A percentile compares a stretch with the other conserved stretches of the same genome.
Conservation (phyloP, 2,113 vertebrate species). For the Ardeotis arabs region DNA sequence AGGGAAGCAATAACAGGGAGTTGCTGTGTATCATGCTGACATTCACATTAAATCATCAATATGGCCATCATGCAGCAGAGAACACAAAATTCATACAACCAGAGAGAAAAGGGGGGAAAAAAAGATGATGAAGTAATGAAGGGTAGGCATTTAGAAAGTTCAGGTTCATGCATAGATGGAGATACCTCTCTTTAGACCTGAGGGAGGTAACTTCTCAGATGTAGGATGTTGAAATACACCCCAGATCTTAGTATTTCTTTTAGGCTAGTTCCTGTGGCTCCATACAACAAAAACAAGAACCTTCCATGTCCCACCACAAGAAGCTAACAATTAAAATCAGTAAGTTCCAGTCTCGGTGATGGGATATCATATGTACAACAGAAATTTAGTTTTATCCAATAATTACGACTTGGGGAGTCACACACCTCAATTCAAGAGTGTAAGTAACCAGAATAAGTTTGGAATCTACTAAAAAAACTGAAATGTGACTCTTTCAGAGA, state of each 20-base stretch:
- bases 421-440: neutral
- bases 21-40: neutral
- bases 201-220: neutral
- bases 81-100: neutral
- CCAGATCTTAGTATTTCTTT: neutral
- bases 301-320: neutral
- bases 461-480: neutral
- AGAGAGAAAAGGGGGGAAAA: neutral
- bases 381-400: neutral
- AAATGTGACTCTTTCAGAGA: neutral
- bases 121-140: neutral
- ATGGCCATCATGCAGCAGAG: neutral
- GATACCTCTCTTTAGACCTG: neutral
- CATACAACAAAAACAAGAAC: neutral
- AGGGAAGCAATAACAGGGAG: neutral
- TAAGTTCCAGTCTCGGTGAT: neutral
- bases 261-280: neutral
- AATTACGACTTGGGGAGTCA: neutral
- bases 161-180: neutral
- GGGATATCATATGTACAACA: neutral
- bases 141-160: neutral
- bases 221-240: neutral
- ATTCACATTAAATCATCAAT: neutral
- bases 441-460: neutral
- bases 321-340: neutral